A percentile compares a stretch with the other conserved stretches of the same genome.
phyloP scores from a whole-genome alignment of 2,888 invertebrate species.

The Cryptops parisi region DNA sequence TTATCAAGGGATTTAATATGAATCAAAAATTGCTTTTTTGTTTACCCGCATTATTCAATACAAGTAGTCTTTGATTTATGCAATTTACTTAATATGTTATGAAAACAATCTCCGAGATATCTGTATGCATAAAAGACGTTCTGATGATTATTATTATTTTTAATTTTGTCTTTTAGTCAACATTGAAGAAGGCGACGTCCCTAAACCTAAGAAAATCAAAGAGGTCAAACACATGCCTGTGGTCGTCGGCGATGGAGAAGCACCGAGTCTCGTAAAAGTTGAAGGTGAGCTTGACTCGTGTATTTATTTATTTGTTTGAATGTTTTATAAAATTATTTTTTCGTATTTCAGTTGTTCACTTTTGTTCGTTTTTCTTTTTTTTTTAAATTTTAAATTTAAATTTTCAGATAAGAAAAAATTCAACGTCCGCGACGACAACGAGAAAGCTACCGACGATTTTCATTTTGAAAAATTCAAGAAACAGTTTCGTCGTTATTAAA shows the following conservation, averaged over 20 bases:
- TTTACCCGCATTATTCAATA: no score
- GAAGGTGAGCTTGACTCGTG: constrained; percentile 13
- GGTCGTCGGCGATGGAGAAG: constrained; percentile 25
- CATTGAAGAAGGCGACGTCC: constrained; percentile 53
- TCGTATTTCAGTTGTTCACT: no score
- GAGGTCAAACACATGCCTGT: constrained; percentile 34
- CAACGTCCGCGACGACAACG: constrained; percentile 44
- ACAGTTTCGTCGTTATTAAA: constrained; percentile 69
- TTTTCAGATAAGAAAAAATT: constrained; percentile 19
- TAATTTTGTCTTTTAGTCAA: constrained; percentile 48
- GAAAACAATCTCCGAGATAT: no score
- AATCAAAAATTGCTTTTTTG: not conserved
- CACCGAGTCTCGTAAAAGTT: constrained; percentile 14
- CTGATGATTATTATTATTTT: constrained; percentile 6
- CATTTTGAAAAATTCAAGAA: constrained; percentile 94
- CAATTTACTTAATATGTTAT: no score
- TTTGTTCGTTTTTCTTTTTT: not conserved
- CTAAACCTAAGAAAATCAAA: constrained; percentile 38
- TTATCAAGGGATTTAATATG: constrained; percentile 4
- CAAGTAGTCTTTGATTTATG: no score
- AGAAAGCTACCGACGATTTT: constrained; percentile 92
- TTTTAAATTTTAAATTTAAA: not conserved
- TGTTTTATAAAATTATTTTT: no score
- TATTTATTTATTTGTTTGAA: no score
- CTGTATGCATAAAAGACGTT: no score